phyloP scores from a whole-genome alignment of 92 coral and sea anemone species.

The Porites evermanni region DNA sequence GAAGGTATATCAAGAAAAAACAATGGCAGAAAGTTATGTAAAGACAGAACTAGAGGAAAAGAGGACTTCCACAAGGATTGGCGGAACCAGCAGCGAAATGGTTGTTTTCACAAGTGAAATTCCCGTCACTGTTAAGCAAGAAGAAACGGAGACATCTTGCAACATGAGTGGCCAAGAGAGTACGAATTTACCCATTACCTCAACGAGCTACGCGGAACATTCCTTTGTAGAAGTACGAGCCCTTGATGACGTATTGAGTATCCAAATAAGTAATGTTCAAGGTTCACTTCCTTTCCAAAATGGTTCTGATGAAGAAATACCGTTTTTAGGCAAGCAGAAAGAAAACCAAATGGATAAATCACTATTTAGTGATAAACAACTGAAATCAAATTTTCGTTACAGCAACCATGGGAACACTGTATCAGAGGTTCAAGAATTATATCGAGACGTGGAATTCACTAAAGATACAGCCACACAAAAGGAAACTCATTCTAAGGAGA shows the following conservation, averaged over 20 bases:
- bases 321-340: background rate
- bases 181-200: background rate
- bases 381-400: conserved; percentile 4
- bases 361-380: background rate
- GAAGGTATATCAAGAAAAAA: conserved; percentile 16
- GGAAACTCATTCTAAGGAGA: background rate
- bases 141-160: background rate
- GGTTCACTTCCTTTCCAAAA: conserved; percentile 3
- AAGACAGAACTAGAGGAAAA: conserved; percentile 5
- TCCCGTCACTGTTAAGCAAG: background rate
- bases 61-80: background rate
- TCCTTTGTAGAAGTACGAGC: background rate
- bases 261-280: conserved; percentile 24
- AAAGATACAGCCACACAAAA: background rate
- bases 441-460: background rate
- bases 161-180: background rate
- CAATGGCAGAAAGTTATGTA: background rate
- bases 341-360: conserved; percentile 1
- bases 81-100: background rate
- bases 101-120: background rate
- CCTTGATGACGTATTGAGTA: background rate
- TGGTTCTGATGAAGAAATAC: background rate
- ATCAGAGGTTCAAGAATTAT: background rate
- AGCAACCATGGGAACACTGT: background rate
- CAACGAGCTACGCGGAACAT: background rate